Conservation (phyloP, 2,113 vertebrate species). For the Sapajus apella region DNA sequence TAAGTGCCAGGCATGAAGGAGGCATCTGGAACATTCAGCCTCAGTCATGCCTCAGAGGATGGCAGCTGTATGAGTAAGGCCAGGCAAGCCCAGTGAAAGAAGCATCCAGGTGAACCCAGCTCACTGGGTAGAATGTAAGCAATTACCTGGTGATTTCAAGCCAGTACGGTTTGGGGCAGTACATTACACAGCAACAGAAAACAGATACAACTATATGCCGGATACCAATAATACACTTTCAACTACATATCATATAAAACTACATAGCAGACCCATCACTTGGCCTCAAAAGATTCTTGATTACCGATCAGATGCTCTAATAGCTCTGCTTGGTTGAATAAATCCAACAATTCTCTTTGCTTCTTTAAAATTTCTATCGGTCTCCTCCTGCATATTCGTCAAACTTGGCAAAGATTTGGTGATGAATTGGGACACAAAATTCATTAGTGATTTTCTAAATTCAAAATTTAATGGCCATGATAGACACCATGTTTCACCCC, state of each 20-base stretch:
- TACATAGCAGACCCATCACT: background rate
- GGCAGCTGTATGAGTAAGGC: background rate
- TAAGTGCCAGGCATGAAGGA: background rate
- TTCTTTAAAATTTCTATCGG: background rate
- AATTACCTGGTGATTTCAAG: background rate
- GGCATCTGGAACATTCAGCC: background rate
- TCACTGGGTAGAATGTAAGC: background rate
- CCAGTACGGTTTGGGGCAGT: background rate
- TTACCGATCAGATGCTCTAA: background rate
- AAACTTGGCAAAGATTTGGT: background rate
- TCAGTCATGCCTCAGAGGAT: background rate
- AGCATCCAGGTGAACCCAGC: background rate
- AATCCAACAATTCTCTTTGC: background rate
- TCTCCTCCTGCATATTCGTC: background rate
- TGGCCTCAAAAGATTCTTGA: background rate
- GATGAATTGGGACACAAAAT: background rate
- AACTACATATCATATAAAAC: background rate
- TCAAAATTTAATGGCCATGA: background rate
- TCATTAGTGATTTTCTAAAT: background rate
- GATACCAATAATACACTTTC: background rate
- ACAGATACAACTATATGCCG: background rate
- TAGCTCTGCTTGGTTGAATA: background rate
- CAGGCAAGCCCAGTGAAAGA: background rate
- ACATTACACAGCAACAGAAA: background rate
- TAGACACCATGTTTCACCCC: background rate